Base-by-base conservation (phyloP, 2,113 vertebrate species). In the Sapayoa aenigma region DNA sequence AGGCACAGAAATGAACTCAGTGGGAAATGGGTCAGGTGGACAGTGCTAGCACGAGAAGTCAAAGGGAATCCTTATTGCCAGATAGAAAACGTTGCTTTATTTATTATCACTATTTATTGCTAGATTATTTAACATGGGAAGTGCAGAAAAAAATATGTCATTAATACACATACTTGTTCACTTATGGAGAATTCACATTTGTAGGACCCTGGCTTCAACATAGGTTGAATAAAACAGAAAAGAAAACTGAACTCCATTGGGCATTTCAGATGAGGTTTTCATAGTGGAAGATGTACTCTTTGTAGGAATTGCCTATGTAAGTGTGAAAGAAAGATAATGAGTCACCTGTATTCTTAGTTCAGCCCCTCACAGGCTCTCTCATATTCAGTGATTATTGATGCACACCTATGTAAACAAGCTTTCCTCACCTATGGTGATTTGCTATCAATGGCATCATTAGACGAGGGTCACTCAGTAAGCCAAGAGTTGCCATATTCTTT, bases 361-460 rank as follows among this genome's bases (percentile, higher is more conserved):
- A 73, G 77, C 37, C 55, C 81, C 41, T 81, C 3, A 2, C 4
- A 79, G 39, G 56, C 31, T 59, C 42, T 31, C 62, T 1, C 55
- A 33, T 86, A 65, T 35, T 17, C n/a, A 52, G 49, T 30, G 68
- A 30, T 35, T 31, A 15, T 2, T 33, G n/a, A 55, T 37, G 49
- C 41, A 55, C 18, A 65, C 2, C 17, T 23, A 4, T 2, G 7
- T 5, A 35, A 37, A 59, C 13, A 72, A 63, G 58, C 20, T 67
- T 60, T 21, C 49, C 55, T 80, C 41, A 52, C 80, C 49, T 60
- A 3, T 5, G 30, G 59, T 20, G 1, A 0, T n/a, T 62, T 1
- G 1, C 17, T 58, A 7, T n/a, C 37, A 67, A 35, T 0, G 4
- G n/a, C 52, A 9, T 0, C 0, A 21, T 58, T 67, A 49, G 47